Evolutionary conservation across 53 echinoderm and acorn worm species (phyloP), one percentile per base, ranked within the genome.

Genomic region (Echinometra lucunter): DNA sequence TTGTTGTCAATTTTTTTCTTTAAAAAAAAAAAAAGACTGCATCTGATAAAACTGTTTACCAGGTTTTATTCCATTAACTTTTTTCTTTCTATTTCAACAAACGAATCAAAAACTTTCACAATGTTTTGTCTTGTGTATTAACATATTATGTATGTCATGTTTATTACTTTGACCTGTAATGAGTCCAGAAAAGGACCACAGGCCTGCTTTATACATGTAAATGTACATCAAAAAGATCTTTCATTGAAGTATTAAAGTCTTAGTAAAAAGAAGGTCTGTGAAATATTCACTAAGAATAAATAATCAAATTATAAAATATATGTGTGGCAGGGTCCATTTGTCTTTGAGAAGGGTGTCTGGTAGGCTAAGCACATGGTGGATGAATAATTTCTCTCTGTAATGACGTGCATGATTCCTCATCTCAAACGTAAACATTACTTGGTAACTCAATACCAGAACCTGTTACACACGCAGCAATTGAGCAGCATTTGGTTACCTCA

Each of bases 361-460:
- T 63, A 63, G 35, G 35, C 34, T 16, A 3, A 42, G 78, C 18
- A 38, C 42, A 78, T 21, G n/a, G 42, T 78, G 78, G 78, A 19
- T 78, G 16, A 75, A 75, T 78, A 5, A 78, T 78, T 78, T 78
- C 78, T 34, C 78, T 42, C 16, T 21, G 5, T 4, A 21, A 78
- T 35, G 55, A 28, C 28, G 88, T 88, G 56, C 88, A 78, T 78
- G 55, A 55, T 70, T 44, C 45, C 92, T 92, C 92, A 92, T 92
- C 44, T 70, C 49, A 49, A 72, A 45, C 37, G 7, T 92, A 92
- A 92, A 92, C 92, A 92, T 45, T 70, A 53, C 34, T 27, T 57
- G 56, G 92, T 28, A 92, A 92, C 72, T 16, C 92, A 72, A 92
- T 27, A 92, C 53, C 88, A 44, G 45, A 67, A 92, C 92, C 72